phyloP scores from a whole-genome alignment of 2,888 invertebrate genomes.

The Eupithecia dodoneata region DNA sequence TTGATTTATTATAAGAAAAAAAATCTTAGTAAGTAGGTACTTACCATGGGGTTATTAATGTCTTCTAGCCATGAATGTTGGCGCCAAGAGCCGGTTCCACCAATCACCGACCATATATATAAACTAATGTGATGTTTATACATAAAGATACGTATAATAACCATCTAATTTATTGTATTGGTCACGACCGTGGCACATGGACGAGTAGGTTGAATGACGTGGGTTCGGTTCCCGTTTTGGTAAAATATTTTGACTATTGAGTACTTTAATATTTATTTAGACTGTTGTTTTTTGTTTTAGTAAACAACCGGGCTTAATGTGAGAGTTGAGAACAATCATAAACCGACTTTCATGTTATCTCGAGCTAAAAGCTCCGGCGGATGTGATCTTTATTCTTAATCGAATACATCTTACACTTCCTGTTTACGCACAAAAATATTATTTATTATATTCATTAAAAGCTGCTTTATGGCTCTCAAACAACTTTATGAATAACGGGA shows the following conservation, averaged over 20 bases:
- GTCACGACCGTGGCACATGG: neutral
- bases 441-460: slow-evolving; percentile 47
- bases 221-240: slow-evolving; percentile 5
- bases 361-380: slow-evolving; percentile 28
- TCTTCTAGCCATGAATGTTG: slow-evolving; percentile 21
- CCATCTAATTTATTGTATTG: slow-evolving; percentile 15
- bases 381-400: slow-evolving; percentile 39
- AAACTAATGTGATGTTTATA: slow-evolving; percentile 14
- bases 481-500: slow-evolving; percentile 36
- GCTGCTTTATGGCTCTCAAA: slow-evolving; percentile 36
- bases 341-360: slow-evolving; percentile 4
- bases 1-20: slow-evolving; percentile 22
- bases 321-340: neutral
- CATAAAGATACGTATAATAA: slow-evolving; percentile 1
- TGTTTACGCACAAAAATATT: slow-evolving; percentile 46
- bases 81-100: slow-evolving; percentile 18
- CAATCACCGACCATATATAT: slow-evolving; percentile 25
- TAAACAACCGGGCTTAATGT: neutral
- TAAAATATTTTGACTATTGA: neutral
- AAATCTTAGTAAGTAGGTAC: neutral
- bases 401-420: slow-evolving; percentile 40
- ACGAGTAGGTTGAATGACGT: slow-evolving; percentile 3
- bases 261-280: neutral
- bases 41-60: slow-evolving; percentile 6
- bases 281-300: neutral